phyloP scores from a whole-genome alignment of 2,797 vertebrate species.

The Peromyscus melanophrys region DNA sequence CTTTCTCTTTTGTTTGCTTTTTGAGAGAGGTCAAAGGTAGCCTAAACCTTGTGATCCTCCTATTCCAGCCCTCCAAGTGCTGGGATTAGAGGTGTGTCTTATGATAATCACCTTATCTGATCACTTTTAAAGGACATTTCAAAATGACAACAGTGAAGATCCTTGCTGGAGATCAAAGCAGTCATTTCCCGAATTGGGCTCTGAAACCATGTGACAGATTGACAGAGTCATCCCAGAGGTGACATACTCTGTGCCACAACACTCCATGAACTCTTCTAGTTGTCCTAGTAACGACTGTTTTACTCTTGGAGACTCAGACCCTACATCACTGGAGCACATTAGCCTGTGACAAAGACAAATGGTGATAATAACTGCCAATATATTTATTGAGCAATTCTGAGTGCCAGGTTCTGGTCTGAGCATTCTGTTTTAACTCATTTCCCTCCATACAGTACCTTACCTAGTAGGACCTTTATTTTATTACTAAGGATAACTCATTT shows the following conservation, averaged over 20 bases:
- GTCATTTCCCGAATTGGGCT: neutral
- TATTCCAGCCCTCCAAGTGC: neutral
- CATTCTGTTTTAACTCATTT: neutral
- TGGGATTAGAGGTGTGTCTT: neutral
- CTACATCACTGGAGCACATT: neutral
- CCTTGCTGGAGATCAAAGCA: neutral
- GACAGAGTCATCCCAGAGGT: neutral
- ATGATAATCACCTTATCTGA: neutral
- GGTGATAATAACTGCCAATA: neutral
- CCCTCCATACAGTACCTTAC: neutral
- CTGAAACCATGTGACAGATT: neutral
- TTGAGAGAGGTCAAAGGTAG: neutral
- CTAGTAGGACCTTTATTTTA: neutral
- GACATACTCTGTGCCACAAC: neutral
- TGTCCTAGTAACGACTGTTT: neutral
- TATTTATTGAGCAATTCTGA: neutral
- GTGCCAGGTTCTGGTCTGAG: neutral
- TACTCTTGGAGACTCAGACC: neutral
- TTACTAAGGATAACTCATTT: neutral
- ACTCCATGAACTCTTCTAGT: neutral
- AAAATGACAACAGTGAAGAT: neutral
- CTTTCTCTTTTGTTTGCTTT: neutral
- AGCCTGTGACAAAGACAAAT: neutral
- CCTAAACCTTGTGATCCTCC: neutral
- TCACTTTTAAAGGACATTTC: neutral